Percentiles rank a stretch among this genome's conserved stretches.
Conservation (phyloP, 2,113 vertebrate genomes). For the Electrona antarctica region DNA sequence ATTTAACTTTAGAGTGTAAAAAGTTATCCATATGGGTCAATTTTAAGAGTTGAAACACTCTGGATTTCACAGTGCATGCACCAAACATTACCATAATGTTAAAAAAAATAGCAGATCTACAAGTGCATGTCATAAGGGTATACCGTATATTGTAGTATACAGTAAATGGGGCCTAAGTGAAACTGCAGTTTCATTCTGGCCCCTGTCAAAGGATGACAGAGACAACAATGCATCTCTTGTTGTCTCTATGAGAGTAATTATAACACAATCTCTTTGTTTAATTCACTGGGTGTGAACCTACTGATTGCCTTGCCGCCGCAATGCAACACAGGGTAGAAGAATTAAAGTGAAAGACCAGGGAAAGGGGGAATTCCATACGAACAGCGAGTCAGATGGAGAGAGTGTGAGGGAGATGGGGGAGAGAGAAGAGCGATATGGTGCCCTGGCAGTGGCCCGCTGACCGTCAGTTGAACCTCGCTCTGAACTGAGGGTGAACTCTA, state of each 20-base stretch:
- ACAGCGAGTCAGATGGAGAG: constrained; percentile 42
- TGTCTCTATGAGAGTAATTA: constrained; percentile 19
- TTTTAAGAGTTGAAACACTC: no score
- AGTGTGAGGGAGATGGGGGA: constrained; percentile 4
- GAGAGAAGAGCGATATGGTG: constrained; percentile 41
- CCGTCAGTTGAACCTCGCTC: constrained; percentile 78
- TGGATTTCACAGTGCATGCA: not conserved
- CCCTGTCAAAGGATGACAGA: not conserved
- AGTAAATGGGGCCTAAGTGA: no score
- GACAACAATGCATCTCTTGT: constrained; percentile 12
- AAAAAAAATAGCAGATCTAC: constrained; percentile 2
- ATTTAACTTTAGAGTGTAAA: no score
- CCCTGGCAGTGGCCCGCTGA: constrained; percentile 71
- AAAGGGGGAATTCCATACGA: constrained; percentile 13
- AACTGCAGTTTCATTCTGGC: not conserved
- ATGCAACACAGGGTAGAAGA: constrained; percentile 48
- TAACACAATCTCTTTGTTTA: constrained; percentile 18
- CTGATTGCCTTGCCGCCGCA: constrained; percentile 30
- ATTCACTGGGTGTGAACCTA: constrained; percentile 33
- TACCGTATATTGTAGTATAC: not conserved
- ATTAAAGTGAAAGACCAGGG: constrained; percentile 42
- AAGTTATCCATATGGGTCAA: no score
- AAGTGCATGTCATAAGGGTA: not conserved
- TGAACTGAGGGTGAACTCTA: constrained; percentile 83
- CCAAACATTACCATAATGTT: not conserved